Conservation (phyloP, 2,113 vertebrate species). For the Crypturellus undulatus region DNA sequence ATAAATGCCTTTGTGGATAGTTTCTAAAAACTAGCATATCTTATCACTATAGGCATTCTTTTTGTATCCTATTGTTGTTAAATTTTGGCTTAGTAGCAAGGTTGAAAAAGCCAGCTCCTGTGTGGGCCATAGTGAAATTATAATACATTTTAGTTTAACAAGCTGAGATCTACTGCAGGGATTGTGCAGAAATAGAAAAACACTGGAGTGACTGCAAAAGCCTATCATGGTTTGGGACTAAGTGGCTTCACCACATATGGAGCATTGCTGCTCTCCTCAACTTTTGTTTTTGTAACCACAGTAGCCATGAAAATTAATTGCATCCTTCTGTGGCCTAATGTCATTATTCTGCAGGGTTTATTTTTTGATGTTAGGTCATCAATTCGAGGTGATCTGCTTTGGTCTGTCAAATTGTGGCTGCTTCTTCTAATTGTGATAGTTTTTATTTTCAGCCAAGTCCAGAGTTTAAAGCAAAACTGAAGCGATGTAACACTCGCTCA, state of each 20-base stretch:
- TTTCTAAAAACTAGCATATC: not conserved
- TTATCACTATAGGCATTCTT: not conserved
- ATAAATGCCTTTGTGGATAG: not conserved
- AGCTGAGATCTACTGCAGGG: not conserved
- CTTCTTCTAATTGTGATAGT: not conserved
- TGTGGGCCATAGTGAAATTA: not conserved
- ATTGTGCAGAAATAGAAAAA: not conserved
- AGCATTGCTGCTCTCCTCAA: not conserved
- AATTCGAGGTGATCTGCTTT: not conserved
- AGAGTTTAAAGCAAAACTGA: not conserved
- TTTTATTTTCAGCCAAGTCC: not conserved
- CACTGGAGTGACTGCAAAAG: not conserved
- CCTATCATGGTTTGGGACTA: not conserved
- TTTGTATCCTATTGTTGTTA: not conserved
- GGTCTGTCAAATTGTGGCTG: not conserved
- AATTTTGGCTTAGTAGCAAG: not conserved
- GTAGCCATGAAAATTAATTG: not conserved
- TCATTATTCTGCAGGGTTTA: not conserved
- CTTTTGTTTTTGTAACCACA: not conserved
- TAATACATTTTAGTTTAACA: not conserved
- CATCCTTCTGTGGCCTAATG: not conserved
- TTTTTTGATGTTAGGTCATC: conserved; percentile 10
- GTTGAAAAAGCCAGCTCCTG: not conserved
- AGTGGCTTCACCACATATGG: not conserved
- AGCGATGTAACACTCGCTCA: not conserved